Evolutionary conservation across 1,140 invertebrate species (phyloP).

Genomic region (Papilio dardanus): DNA sequence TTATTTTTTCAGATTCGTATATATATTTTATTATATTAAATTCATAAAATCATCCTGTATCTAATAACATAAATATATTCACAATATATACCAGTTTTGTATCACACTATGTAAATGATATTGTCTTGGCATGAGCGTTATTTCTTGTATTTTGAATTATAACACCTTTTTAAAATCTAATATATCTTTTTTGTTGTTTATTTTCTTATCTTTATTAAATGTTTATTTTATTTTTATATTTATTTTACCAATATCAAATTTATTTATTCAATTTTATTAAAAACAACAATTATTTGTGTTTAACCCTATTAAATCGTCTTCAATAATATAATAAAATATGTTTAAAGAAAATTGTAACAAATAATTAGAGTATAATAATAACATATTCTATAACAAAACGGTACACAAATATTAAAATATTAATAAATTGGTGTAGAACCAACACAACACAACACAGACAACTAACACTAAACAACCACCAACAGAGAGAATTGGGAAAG

Average conservation of each 20-base stretch:
- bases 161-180: conserved; percentile 27
- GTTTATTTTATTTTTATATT: conserved; percentile 46
- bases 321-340: neutral
- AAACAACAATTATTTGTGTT: neutral
- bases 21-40: conserved; percentile 46
- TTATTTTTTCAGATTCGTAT: conserved; percentile 50
- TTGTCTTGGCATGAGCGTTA: conserved; percentile 66
- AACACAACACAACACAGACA: conserved; percentile 37
- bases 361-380: too few species aligned
- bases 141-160: conserved; percentile 38
- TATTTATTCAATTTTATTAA: conserved; percentile 23
- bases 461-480: conserved; percentile 61
- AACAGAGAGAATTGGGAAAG: conserved; percentile 79
- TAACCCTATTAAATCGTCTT: neutral
- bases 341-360: too few species aligned
- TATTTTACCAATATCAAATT: conserved; percentile 51
- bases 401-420: neutral
- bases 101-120: conserved; percentile 64
- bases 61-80: conserved; percentile 48
- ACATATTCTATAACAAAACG: too few species aligned
- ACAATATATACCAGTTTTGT: conserved; percentile 53
- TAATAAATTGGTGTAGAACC: conserved; percentile 19
- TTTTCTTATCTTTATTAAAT: conserved; percentile 48
- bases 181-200: conserved; percentile 44
- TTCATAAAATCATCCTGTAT: conserved; percentile 57